Evolutionary conservation across 2,113 vertebrate genomes (phyloP).

Genomic region (Machaerirhynchus nigripectus): DNA sequence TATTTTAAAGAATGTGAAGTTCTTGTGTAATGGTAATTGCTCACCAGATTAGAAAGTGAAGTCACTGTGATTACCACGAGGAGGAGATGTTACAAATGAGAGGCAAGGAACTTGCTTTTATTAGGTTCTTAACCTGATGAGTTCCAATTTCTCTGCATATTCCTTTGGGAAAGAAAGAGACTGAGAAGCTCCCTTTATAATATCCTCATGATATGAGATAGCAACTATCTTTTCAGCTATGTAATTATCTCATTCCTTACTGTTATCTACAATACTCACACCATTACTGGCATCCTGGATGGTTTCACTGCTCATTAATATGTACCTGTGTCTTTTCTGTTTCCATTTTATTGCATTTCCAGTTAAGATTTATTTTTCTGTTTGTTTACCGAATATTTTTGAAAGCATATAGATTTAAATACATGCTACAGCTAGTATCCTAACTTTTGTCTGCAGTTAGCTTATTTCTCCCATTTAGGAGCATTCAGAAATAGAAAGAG

Average conservation of each 20-base stretch:
- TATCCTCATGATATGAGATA: constrained; percentile 23
- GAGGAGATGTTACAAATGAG: neutral
- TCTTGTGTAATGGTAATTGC: neutral
- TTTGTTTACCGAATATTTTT: neutral
- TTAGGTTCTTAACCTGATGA: constrained; percentile 23
- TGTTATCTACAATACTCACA: constrained; percentile 8
- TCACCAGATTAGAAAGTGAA: constrained; percentile 12
- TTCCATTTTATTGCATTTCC: neutral
- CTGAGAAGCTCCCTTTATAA: neutral
- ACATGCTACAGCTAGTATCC: neutral
- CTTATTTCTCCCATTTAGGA: neutral
- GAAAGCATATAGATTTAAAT: neutral
- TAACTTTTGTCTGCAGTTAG: neutral
- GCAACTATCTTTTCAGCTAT: constrained; percentile 1
- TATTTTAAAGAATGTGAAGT: neutral
- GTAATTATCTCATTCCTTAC: constrained; percentile 43
- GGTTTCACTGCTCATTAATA: neutral
- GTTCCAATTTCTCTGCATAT: constrained; percentile 14
- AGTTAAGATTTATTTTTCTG: neutral
- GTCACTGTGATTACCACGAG: constrained; percentile 28
- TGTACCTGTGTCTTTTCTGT: neutral
- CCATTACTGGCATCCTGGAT: neutral
- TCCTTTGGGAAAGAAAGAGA: neutral
- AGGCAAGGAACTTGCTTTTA: neutral
- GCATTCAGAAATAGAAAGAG: neutral